A percentile compares a stretch with the other conserved stretches of the same genome.
These are phyloP conservation scores for Holothuria scabra DNA, from an alignment of 53 echinoderm and acorn worm genomes.

Conservation along the genomic window DNA sequence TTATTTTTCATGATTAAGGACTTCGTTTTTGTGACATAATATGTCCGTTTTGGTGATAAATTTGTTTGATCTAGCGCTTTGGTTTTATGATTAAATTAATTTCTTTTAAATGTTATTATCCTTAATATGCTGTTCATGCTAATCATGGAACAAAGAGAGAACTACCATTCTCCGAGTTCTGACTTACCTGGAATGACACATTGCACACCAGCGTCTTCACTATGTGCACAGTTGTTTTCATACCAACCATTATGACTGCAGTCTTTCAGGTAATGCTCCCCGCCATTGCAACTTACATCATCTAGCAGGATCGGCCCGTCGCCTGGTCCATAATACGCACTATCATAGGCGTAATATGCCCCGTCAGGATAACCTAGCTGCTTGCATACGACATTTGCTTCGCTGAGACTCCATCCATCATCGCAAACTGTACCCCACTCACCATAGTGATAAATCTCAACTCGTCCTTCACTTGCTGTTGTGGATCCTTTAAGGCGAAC, in stretches of 20 bases:
- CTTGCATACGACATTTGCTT: not conserved
- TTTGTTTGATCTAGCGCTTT: too few species aligned
- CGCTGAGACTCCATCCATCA: not conserved
- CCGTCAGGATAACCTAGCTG: slow-evolving; percentile 17
- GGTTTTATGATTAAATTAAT: too few species aligned
- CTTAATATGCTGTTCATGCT: too few species aligned
- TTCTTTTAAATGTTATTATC: too few species aligned
- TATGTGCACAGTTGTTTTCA: not conserved
- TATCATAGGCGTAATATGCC: not conserved
- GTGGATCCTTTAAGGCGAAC: too few species aligned
- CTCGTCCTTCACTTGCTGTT: not conserved
- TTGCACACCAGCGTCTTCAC: too few species aligned
- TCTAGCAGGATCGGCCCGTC: slow-evolving; percentile 4
- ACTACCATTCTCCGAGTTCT: too few species aligned
- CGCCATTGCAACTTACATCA: not conserved
- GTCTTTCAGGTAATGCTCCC: not conserved
- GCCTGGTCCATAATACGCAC: not conserved
- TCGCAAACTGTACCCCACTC: slow-evolving; percentile 32
- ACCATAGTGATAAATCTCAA: slow-evolving; percentile 13
- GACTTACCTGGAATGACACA: too few species aligned
- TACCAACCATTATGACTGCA: not conserved
- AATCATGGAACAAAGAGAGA: too few species aligned
- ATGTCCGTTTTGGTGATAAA: too few species aligned
- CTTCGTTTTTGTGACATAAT: too few species aligned
- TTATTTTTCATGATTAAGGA: too few species aligned